These are phyloP conservation scores for Sebastes steindachneri DNA, from an alignment of 2,797 vertebrate genomes.

Conservation along the genomic window DNA sequence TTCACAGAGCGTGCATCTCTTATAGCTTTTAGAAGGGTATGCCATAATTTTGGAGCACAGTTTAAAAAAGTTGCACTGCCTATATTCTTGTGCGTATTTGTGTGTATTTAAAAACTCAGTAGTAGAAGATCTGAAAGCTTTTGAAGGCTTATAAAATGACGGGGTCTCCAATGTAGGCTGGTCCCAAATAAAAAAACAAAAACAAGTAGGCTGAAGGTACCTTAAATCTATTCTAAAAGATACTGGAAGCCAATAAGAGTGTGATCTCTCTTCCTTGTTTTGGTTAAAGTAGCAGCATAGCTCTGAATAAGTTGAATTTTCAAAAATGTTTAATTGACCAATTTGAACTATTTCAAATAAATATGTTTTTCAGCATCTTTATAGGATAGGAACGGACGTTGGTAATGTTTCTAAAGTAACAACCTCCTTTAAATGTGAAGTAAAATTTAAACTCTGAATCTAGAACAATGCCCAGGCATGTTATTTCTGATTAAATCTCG, in stretches of 20 bases:
- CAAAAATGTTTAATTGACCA: neutral
- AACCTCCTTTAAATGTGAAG: neutral
- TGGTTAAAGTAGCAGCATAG: neutral
- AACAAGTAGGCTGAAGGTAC: rapidly evolving
- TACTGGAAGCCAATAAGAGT: no score
- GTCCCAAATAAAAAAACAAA: no score
- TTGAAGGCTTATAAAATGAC: no score
- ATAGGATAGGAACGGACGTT: neutral
- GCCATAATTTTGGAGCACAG: rapidly evolving
- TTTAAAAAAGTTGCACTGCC: no score
- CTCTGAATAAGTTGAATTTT: neutral
- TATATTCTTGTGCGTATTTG: no score
- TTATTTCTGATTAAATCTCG: neutral
- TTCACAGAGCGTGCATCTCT: rapidly evolving
- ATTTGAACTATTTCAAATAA: neutral
- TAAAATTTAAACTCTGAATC: neutral
- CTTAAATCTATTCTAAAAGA: no score
- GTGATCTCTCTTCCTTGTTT: rapidly evolving
- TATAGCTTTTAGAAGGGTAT: rapidly evolving
- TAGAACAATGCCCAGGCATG: neutral
- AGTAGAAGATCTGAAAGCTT: no score
- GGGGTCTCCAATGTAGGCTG: no score
- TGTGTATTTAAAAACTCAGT: no score
- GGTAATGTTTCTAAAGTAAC: neutral
- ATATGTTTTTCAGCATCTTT: neutral